phyloP scores from a whole-genome alignment of 2,888 invertebrate genomes.

The Cabera pusaria region DNA sequence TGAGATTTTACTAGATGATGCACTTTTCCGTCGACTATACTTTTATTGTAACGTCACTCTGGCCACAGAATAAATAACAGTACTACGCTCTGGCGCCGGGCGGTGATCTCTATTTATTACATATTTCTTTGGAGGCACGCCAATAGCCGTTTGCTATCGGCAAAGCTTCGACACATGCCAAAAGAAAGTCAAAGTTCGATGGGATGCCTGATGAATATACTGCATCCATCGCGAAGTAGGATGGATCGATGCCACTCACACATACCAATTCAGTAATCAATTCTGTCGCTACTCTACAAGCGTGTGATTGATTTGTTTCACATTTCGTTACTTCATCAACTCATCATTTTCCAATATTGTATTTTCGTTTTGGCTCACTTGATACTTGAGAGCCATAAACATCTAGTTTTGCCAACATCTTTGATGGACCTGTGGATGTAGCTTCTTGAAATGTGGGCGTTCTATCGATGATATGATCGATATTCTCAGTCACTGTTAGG shows the following conservation, averaged over 20 bases:
- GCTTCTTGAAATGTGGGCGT: neutral
- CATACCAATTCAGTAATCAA: too few species aligned
- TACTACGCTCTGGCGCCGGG: slow-evolving; percentile 71
- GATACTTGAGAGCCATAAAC: slow-evolving; percentile 9
- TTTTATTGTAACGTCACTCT: slow-evolving; percentile 56
- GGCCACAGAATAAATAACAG: too few species aligned
- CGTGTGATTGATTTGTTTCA: slow-evolving; percentile 20
- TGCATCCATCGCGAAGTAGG: slow-evolving; percentile 22
- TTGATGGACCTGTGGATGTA: slow-evolving; percentile 5
- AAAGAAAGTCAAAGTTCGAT: slow-evolving; percentile 78
- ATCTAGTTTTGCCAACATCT: slow-evolving; percentile 18
- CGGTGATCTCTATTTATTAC: slow-evolving; percentile 70
- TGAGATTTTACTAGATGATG: slow-evolving; percentile 30
- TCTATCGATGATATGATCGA: too few species aligned
- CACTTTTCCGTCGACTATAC: slow-evolving; percentile 59
- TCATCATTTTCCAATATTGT: slow-evolving; percentile 13
- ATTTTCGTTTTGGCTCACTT: slow-evolving; percentile 22
- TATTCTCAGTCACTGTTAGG: too few species aligned
- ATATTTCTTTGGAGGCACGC: slow-evolving; percentile 63
- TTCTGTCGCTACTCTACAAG: slow-evolving; percentile 10
- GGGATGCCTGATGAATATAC: slow-evolving; percentile 44
- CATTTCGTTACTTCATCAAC: slow-evolving; percentile 14
- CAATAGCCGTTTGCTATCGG: slow-evolving; percentile 59
- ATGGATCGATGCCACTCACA: slow-evolving; percentile 28
- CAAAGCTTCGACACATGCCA: slow-evolving; percentile 60